Evolutionary conservation across 2,113 vertebrate genomes (phyloP).

Genomic region (Nesogale talazaci): DNA sequence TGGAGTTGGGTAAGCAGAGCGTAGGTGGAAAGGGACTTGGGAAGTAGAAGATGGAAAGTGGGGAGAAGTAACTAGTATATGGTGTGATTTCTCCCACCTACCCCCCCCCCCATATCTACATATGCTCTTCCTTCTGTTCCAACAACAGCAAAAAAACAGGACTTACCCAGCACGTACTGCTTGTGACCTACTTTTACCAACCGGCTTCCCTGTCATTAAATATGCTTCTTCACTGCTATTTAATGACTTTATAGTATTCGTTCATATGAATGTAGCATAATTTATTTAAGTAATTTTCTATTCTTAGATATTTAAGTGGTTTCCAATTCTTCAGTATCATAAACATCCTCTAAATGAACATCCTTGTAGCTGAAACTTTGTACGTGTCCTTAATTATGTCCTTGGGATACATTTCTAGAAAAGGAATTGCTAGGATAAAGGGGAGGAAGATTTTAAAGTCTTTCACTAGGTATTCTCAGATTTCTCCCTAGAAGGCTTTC

Average conservation of each 20-base stretch:
- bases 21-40: not conserved
- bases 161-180: not conserved
- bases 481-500: slow-evolving; percentile 28
- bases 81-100: not conserved
- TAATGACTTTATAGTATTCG: slow-evolving; percentile 72
- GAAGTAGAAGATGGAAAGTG: slow-evolving; percentile 27
- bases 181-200: slow-evolving; percentile 72
- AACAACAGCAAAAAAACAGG: slow-evolving; percentile 1
- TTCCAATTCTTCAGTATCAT: slow-evolving; percentile 76
- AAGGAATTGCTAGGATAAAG: slow-evolving; percentile 58
- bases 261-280: slow-evolving; percentile 70
- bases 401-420: slow-evolving; percentile 73
- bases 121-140: not conserved
- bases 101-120: not conserved
- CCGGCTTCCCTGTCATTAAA: slow-evolving; percentile 58
- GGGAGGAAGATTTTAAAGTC: slow-evolving; percentile 58
- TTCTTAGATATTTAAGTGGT: slow-evolving; percentile 73
- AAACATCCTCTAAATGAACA: slow-evolving; percentile 74
- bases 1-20: too few species aligned
- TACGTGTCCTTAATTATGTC: slow-evolving; percentile 72
- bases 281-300: slow-evolving; percentile 82
- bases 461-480: slow-evolving; percentile 19
- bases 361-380: slow-evolving; percentile 58
- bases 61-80: not conserved
- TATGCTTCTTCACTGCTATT: slow-evolving; percentile 49